Evolutionary conservation across 2,797 vertebrate genomes (phyloP).

Genomic region (Hemitrygon akajei): DNA sequence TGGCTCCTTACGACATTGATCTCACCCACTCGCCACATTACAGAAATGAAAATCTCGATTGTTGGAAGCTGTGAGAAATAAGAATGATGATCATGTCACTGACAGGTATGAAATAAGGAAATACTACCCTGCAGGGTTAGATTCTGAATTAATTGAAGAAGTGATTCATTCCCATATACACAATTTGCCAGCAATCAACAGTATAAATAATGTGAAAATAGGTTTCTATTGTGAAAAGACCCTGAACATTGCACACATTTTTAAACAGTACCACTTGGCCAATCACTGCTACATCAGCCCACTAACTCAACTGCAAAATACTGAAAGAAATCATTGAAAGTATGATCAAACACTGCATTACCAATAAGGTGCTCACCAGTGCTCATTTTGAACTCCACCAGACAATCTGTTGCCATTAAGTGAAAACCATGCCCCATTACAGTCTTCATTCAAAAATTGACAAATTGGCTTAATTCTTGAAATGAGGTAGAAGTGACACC

Average conservation of each 20-base stretch:
- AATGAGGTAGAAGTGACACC: too few species aligned
- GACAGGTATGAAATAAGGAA: not conserved
- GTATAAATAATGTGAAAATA: not conserved
- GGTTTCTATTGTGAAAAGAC: not conserved
- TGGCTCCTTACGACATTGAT: not conserved
- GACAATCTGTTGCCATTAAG: too few species aligned
- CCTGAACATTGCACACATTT: not conserved
- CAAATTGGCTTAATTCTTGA: too few species aligned
- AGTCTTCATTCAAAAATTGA: too few species aligned
- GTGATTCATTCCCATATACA: not conserved
- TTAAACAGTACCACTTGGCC: too few species aligned
- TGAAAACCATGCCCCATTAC: too few species aligned
- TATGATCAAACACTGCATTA: too few species aligned
- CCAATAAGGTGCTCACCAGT: too few species aligned
- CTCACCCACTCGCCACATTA: slow-evolving; percentile 4
- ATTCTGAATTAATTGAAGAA: slow-evolving; percentile 26
- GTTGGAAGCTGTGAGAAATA: not conserved
- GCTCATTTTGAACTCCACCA: too few species aligned
- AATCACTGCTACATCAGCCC: too few species aligned
- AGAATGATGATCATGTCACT: not conserved
- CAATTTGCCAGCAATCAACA: not conserved
- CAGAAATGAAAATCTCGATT: slow-evolving; percentile 15
- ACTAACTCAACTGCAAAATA: too few species aligned
- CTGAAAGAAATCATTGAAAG: too few species aligned
- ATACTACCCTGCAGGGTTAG: not conserved